These are phyloP conservation scores for Elachura formosa DNA, from an alignment of 2,113 vertebrate genomes.

Conservation along the genomic window DNA sequence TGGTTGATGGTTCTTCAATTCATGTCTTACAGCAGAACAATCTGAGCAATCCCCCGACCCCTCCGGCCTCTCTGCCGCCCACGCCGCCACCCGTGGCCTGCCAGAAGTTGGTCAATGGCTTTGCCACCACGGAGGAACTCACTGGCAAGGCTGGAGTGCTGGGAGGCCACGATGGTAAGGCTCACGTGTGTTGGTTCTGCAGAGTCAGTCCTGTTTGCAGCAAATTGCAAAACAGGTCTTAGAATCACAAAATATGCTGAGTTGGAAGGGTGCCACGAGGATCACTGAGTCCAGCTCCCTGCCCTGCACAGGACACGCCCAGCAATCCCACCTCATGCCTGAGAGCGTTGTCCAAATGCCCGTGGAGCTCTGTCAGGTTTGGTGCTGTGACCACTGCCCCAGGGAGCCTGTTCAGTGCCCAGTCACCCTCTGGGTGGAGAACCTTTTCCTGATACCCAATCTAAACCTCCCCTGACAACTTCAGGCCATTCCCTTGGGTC, in stretches of 20 bases:
- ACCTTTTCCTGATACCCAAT: rapidly evolving
- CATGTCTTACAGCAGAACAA: slow-evolving; percentile 88
- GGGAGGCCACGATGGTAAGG: slow-evolving; percentile 80
- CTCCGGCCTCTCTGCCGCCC: slow-evolving; percentile 94
- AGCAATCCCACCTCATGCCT: not conserved
- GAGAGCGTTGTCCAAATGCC: rapidly evolving
- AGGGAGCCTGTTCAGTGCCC: not conserved
- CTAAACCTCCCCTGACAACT: not conserved
- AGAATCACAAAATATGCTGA: not conserved
- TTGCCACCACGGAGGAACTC: slow-evolving; percentile 89
- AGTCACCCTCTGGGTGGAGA: not conserved
- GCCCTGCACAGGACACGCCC: too few species aligned
- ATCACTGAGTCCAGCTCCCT: not conserved
- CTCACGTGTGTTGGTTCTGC: rapidly evolving
- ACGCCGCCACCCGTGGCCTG: slow-evolving; percentile 89
- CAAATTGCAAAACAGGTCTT: not conserved
- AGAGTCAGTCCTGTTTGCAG: not conserved
- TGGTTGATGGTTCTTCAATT: slow-evolving; percentile 49
- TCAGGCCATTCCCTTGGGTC: not conserved
- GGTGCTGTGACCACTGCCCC: not conserved
- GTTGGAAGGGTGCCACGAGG: not conserved
- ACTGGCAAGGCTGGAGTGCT: slow-evolving; percentile 82
- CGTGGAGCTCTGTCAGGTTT: not conserved
- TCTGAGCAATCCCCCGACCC: slow-evolving; percentile 95
- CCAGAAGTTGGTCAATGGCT: slow-evolving; percentile 93